phyloP scores from a whole-genome alignment of 2,888 invertebrate genomes.

The Octodonta nipae region DNA sequence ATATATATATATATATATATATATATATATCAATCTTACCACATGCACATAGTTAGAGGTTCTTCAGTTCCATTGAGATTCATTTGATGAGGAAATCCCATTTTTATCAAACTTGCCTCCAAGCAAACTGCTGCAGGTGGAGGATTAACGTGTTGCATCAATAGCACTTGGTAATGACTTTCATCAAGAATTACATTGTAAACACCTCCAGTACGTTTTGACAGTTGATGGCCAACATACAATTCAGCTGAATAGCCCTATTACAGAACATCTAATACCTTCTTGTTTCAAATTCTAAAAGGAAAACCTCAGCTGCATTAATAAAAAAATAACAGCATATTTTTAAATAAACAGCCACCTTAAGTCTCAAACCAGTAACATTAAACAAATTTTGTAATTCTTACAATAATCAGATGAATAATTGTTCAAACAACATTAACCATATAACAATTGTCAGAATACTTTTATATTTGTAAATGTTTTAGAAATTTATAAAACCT shows the following conservation, averaged over 20 bases:
- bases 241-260: conserved; percentile 93
- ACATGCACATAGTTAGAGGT: conserved; percentile 83
- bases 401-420: no score
- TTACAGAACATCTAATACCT: conserved; percentile 84
- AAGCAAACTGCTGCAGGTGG: conserved; percentile 58
- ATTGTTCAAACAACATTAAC: no score
- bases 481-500: no score
- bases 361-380: no score
- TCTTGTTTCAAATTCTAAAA: conserved; percentile 54
- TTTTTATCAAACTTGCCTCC: conserved; percentile 76
- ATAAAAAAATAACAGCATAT: no score
- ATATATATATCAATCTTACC: conserved; percentile 39
- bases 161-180: conserved; percentile 54
- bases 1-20: neutral
- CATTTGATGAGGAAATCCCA: conserved; percentile 86
- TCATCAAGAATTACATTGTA: conserved; percentile 81
- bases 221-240: conserved; percentile 73
- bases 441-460: no score
- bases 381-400: no score
- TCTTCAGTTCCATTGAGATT: conserved; percentile 43
- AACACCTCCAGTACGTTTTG: conserved; percentile 73
- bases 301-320: no score
- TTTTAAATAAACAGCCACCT: no score
- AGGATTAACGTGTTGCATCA: conserved; percentile 53
- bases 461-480: no score